A percentile compares a stretch with the other conserved stretches of the same genome.
Conservation (phyloP, 2,797 vertebrate genomes). For the Phataginus tricuspis region DNA sequence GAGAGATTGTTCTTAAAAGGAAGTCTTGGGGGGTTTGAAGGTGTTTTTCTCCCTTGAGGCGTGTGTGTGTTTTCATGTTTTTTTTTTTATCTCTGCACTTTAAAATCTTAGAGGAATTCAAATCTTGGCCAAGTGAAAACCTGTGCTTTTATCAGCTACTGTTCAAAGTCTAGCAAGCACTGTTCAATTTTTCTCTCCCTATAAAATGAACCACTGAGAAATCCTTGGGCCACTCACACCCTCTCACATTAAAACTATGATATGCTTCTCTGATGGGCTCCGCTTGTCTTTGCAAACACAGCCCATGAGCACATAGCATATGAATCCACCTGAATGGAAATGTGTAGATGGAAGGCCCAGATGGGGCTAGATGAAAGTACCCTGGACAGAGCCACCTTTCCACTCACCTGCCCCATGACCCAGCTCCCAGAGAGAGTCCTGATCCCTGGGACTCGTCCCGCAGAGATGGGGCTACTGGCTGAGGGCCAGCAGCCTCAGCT, state of each 20-base stretch:
- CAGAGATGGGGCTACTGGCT: neutral
- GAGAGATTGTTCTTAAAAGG: neutral
- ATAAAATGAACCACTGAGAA: neutral
- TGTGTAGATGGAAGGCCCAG: neutral
- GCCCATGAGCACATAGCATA: neutral
- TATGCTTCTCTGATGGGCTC: neutral
- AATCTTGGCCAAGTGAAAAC: neutral
- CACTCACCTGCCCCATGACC: neutral
- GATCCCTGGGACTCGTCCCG: neutral
- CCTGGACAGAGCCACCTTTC: neutral
- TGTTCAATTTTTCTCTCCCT: constrained; percentile 19
- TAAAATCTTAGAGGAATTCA: neutral
- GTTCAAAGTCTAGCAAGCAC: neutral
- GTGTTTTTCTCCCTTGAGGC: neutral
- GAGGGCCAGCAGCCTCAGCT: neutral
- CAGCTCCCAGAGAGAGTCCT: neutral
- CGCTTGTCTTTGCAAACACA: neutral
- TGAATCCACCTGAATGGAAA: neutral
- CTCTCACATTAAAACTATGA: neutral
- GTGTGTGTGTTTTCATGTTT: neutral
- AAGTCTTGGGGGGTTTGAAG: neutral
- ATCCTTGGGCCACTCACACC: neutral
- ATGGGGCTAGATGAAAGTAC: neutral
- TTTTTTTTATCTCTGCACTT: neutral
- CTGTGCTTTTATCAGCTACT: neutral